phyloP scores from a whole-genome alignment of 2,113 vertebrate genomes.

The Neodontobutis hainanensis region DNA sequence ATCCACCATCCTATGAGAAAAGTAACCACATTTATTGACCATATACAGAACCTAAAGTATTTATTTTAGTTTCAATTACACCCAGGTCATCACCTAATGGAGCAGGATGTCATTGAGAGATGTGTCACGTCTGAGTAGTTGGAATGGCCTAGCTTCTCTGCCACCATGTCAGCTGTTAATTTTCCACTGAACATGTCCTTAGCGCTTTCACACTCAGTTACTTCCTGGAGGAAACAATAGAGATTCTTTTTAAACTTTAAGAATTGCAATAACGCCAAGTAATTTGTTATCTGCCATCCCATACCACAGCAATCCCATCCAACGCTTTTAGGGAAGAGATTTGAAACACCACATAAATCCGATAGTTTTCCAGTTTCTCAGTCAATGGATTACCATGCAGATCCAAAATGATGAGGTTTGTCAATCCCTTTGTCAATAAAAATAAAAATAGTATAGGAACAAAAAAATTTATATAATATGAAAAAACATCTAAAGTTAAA shows the following conservation, averaged over 20 bases:
- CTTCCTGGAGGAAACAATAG: conserved; percentile 76
- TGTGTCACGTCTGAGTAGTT: conserved; percentile 81
- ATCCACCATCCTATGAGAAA: conserved; percentile 75
- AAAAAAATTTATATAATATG: not conserved
- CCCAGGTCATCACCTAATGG: conserved; percentile 78
- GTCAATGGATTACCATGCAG: conserved; percentile 82
- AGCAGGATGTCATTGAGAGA: conserved; percentile 80
- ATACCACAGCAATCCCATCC: conserved; percentile 83
- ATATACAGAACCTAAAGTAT: not conserved
- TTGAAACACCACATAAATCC: conserved; percentile 85
- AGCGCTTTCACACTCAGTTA: conserved; percentile 81
- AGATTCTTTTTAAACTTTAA: conserved; percentile 7
- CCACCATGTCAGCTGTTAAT: conserved; percentile 83
- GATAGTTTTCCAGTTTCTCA: conserved; percentile 84
- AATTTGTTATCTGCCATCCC: not conserved
- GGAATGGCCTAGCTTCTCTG: conserved; percentile 84
- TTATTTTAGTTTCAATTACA: not conserved
- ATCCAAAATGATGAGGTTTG: conserved; percentile 85
- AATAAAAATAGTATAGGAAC: not conserved
- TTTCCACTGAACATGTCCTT: conserved; percentile 85
- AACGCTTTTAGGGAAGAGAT: conserved; percentile 85
- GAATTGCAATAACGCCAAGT: not conserved
- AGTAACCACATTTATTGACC: not conserved
- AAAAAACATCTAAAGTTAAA: not conserved
- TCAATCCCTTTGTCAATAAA: conserved; percentile 71